Conservation (phyloP, 2,797 vertebrate species). For the Neosilurus hyrtlii region DNA sequence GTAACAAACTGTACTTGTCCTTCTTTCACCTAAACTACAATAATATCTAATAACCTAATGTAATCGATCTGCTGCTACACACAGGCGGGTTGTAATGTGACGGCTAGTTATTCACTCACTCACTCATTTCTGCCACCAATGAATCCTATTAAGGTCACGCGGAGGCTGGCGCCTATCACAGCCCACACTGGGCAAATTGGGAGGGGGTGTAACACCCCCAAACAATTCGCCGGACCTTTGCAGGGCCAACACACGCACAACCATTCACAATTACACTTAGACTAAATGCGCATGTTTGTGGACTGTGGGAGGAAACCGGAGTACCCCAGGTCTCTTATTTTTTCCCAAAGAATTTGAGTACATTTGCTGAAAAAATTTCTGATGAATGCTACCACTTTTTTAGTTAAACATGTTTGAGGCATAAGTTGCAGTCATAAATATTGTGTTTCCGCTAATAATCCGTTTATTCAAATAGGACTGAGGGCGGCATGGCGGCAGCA, state of each 20-base stretch:
- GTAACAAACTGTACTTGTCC: neutral
- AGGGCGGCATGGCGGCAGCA: no score
- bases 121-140: no score
- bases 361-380: neutral
- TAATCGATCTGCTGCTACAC: neutral
- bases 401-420: neutral
- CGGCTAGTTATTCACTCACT: neutral
- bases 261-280: no score
- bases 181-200: no score
- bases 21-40: neutral
- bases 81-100: neutral
- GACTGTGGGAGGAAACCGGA: no score
- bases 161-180: no score
- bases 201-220: no score
- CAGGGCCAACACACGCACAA: no score
- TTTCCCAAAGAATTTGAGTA: neutral
- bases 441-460: neutral
- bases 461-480: neutral
- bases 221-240: no score
- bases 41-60: neutral
- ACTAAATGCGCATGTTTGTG: no score
- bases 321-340: no score
- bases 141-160: no score
- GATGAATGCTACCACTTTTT: neutral
- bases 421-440: neutral